These are phyloP conservation scores for Aphidius ervi DNA, from an alignment of 1,140 invertebrate species.

Conservation along the genomic window DNA sequence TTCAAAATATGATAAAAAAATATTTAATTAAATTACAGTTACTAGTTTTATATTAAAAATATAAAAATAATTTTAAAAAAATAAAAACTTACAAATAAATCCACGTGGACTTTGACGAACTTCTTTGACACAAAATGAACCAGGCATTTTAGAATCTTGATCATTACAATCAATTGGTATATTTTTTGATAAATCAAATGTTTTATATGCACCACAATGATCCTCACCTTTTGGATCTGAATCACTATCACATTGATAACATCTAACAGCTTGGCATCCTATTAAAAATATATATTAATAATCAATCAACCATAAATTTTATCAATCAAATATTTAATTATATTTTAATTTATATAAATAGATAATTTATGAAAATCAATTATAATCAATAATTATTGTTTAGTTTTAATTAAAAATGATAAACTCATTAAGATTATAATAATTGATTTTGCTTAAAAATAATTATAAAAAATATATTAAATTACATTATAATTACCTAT, in stretches of 20 bases:
- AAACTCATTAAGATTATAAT: no score
- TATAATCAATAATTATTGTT: no score
- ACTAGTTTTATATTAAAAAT: no score
- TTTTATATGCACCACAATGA: constrained; percentile 81
- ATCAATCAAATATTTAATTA: neutral
- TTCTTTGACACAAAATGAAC: constrained; percentile 90
- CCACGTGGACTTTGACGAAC: constrained; percentile 84
- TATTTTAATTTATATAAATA: neutral
- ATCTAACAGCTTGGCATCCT: constrained; percentile 66
- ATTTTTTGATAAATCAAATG: constrained; percentile 74
- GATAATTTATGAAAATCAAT: no score
- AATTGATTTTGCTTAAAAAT: no score
- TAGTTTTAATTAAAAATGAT: no score
- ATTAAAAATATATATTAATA: constrained; percentile 26
- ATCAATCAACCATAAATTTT: constrained; percentile 1
- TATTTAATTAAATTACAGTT: no score
- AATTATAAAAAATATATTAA: no score
- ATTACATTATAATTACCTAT: no score
- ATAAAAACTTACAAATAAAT: constrained; percentile 74
- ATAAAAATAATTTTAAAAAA: constrained; percentile 7
- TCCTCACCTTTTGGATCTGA: constrained; percentile 69
- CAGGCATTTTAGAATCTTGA: constrained; percentile 83
- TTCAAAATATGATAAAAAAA: no score
- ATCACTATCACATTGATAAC: constrained; percentile 84
- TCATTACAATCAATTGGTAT: constrained; percentile 84